A percentile compares a stretch with the other conserved stretches of the same genome.
phyloP scores from a whole-genome alignment of 2,888 invertebrate genomes.

The Yponomeuta sedellus region DNA sequence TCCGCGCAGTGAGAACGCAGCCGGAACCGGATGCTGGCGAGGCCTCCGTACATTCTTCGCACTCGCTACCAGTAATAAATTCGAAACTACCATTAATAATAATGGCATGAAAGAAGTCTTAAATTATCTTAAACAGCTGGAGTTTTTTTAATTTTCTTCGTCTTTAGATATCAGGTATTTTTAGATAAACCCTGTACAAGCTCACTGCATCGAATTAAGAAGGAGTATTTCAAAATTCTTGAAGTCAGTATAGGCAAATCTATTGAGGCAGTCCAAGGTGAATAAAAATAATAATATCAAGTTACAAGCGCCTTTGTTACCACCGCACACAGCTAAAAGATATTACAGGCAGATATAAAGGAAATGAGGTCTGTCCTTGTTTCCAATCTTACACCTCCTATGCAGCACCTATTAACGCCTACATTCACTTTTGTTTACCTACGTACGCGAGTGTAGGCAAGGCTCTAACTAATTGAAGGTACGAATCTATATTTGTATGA shows the following conservation, averaged over 20 bases:
- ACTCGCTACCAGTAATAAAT: conserved; percentile 2
- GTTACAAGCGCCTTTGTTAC: conserved; percentile 2
- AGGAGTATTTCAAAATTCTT: background rate
- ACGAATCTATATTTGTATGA: conserved; percentile 17
- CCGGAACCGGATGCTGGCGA: conserved; percentile 60
- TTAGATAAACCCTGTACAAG: background rate
- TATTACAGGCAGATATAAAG: conserved; percentile 9
- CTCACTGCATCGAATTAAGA: background rate
- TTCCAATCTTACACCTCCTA: conserved; percentile 44
- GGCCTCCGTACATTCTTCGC: conserved; percentile 35
- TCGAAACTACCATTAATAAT: background rate
- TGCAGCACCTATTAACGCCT: conserved; percentile 28
- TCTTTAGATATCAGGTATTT: background rate
- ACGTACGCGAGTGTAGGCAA: conserved; percentile 28
- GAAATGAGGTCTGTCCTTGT: conserved; percentile 44
- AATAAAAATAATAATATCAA: conserved; percentile 5
- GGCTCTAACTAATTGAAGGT: conserved; percentile 21
- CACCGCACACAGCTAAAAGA: background rate
- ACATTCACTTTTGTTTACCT: conserved; percentile 70
- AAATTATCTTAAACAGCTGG: no score
- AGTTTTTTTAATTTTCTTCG: no score
- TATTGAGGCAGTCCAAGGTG: conserved; percentile 5
- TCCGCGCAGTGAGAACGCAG: conserved; percentile 53
- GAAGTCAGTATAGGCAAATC: background rate
- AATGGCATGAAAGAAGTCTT: background rate